These are phyloP conservation scores for Epizoanthus ramosus DNA, from an alignment of 92 coral and sea anemone species.

Conservation along the genomic window DNA sequence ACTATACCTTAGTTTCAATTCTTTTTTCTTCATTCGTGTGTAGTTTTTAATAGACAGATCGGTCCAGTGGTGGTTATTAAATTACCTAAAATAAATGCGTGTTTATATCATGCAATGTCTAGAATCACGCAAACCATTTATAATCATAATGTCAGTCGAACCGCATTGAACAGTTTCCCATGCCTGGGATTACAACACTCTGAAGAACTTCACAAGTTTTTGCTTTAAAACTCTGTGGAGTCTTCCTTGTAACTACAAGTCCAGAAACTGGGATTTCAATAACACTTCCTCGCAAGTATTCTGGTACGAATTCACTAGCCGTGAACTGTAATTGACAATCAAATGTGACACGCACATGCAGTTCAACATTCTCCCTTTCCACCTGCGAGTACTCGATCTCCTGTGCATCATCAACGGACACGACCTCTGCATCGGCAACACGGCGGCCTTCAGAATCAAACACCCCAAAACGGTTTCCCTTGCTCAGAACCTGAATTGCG, in stretches of 20 bases:
- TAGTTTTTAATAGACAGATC: too few species aligned
- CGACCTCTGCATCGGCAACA: conserved; percentile 54
- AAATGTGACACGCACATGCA: conserved; percentile 48
- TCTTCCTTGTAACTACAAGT: conserved; percentile 37
- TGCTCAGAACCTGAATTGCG: conserved; percentile 67
- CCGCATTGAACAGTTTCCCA: conserved; percentile 53
- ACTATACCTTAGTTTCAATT: too few species aligned
- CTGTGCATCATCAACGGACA: conserved; percentile 57
- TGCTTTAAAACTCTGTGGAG: conserved; percentile 31
- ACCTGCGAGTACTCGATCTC: conserved; percentile 37
- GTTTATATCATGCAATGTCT: too few species aligned
- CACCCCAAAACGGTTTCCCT: conserved; percentile 66
- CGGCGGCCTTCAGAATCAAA: conserved; percentile 55
- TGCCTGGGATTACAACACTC: conserved; percentile 51
- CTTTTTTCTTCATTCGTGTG: too few species aligned
- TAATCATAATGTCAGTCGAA: conserved; percentile 4
- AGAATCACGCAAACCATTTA: too few species aligned
- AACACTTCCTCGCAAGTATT: conserved; percentile 46
- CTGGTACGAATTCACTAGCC: conserved; percentile 45
- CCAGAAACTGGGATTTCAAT: conserved; percentile 53
- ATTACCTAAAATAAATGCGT: too few species aligned
- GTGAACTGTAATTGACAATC: conserved; percentile 36
- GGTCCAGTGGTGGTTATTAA: too few species aligned
- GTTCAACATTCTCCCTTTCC: conserved; percentile 19
- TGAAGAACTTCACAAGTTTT: conserved; percentile 43